phyloP scores from a whole-genome alignment of 2,888 invertebrate species.

The Lamproptera curius region DNA sequence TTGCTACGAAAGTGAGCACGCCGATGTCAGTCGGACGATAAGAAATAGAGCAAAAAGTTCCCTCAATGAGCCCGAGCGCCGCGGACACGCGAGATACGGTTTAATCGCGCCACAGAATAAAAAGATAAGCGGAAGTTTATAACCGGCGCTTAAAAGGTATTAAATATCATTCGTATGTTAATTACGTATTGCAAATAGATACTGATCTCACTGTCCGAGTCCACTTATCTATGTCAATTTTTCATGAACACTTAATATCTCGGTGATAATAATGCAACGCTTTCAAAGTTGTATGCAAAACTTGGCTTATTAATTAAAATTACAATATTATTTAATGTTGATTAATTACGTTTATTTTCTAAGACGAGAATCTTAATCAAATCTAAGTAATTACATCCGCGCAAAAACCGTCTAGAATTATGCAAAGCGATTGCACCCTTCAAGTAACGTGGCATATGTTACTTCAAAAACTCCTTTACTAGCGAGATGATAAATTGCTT shows the following conservation, averaged over 20 bases:
- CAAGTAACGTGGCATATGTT: conserved; percentile 40
- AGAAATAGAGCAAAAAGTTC: conserved; percentile 63
- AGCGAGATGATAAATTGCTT: conserved; percentile 66
- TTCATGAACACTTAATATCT: conserved; percentile 10
- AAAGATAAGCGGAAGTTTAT: conserved; percentile 47
- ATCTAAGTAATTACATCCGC: conserved; percentile 3
- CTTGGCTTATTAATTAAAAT: not conserved
- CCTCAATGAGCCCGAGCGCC: conserved; percentile 59
- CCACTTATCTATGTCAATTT: conserved; percentile 24
- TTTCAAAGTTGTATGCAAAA: too few relatives aligned
- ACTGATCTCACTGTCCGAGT: conserved; percentile 20
- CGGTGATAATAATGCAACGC: not conserved
- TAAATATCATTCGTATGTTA: conserved; percentile 40
- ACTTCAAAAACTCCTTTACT: conserved; percentile 40
- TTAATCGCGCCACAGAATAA: conserved; percentile 41
- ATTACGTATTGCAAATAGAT: conserved; percentile 33
- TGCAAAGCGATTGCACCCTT: conserved; percentile 38
- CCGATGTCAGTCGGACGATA: conserved; percentile 64
- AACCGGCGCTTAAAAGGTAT: conserved; percentile 37
- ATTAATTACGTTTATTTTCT: conserved; percentile 8
- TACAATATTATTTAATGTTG: not conserved
- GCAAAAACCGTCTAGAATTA: conserved; percentile 4
- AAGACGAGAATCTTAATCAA: too few relatives aligned
- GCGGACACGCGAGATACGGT: conserved; percentile 47
- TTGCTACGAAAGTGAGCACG: conserved; percentile 73